Percentiles rank a stretch among this genome's conserved stretches.
Conservation (phyloP, 2,113 vertebrate species). For the Heptranchias perlo region DNA sequence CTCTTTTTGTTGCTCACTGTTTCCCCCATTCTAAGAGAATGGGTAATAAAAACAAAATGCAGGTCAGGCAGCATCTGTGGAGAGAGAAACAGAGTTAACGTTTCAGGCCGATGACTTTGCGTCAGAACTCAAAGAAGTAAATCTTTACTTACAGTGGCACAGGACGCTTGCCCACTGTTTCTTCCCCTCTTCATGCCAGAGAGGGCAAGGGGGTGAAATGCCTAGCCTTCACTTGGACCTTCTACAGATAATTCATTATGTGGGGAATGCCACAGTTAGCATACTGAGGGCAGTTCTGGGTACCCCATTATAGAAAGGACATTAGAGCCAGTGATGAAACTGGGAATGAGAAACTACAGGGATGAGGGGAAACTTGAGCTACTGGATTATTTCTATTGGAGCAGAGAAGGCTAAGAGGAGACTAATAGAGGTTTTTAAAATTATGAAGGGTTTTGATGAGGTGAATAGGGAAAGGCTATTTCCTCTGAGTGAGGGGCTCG, state of each 20-base stretch:
- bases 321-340: background rate
- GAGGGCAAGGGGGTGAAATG: background rate
- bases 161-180: background rate
- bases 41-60: too few relatives aligned
- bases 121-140: too few relatives aligned
- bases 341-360: background rate
- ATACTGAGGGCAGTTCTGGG: background rate
- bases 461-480: background rate
- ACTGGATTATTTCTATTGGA: background rate
- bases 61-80: too few relatives aligned
- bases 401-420: background rate
- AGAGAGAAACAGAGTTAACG: too few relatives aligned
- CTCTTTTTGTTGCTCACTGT: background rate
- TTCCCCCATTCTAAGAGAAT: background rate
- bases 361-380: background rate
- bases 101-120: too few relatives aligned
- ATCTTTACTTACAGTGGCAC: background rate
- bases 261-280: background rate
- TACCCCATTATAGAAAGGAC: background rate
- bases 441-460: background rate
- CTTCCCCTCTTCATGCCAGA: background rate
- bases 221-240: background rate
- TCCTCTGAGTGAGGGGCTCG: background rate
- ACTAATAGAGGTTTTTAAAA: background rate
- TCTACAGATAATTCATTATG: background rate